Percentiles rank a stretch among this genome's conserved stretches.
Evolutionary conservation across 2,113 vertebrate species (phyloP).

Genomic region (Myrmecophaga tridactyla): DNA sequence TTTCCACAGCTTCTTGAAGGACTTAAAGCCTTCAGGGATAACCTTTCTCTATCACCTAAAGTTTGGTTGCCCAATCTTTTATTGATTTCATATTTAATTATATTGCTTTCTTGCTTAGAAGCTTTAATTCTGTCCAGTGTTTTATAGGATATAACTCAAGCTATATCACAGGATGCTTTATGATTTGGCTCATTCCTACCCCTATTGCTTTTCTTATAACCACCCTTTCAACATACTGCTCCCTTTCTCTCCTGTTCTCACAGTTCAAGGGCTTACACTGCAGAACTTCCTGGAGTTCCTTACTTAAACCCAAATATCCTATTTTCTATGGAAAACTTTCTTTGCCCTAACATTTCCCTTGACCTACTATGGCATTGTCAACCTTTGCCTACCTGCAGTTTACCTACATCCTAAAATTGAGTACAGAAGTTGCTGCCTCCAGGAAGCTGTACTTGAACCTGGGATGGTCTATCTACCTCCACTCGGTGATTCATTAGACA

Average conservation of each 20-base stretch:
- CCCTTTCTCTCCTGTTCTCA: neutral
- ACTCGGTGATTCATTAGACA: neutral
- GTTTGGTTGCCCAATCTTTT: neutral
- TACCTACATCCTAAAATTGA: neutral
- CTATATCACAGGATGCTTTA: neutral
- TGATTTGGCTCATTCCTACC: neutral
- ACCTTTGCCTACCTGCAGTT: neutral
- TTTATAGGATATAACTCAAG: neutral
- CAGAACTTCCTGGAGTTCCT: neutral
- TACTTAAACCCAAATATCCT: neutral
- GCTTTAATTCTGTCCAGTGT: neutral
- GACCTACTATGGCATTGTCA: neutral
- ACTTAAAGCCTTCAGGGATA: neutral
- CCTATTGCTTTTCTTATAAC: neutral
- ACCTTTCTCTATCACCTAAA: neutral
- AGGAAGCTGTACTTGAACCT: neutral
- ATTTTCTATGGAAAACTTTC: neutral
- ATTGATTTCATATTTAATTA: neutral
- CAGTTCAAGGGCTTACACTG: neutral
- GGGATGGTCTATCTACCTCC: neutral
- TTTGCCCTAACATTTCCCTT: neutral
- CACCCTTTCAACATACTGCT: too few species aligned
- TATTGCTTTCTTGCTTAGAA: neutral
- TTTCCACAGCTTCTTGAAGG: neutral
- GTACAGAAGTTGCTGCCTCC: neutral